Evolutionary conservation across 2,888 invertebrate genomes (phyloP).

Genomic region (Sclerodermus sp.): DNA sequence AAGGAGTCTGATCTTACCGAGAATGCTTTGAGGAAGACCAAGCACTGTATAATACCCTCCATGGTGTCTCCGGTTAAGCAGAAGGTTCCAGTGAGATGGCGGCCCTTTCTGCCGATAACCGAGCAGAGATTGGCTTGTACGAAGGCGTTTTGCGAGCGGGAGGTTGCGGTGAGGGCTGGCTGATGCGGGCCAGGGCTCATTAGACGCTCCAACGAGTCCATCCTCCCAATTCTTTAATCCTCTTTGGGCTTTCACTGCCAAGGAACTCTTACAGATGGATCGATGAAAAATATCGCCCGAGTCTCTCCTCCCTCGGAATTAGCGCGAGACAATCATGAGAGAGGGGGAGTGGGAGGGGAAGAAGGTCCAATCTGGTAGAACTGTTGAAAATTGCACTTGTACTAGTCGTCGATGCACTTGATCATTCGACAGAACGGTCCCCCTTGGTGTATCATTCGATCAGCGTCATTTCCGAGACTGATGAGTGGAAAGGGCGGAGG

Average conservation of each 20-base stretch:
- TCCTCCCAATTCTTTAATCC: conserved; percentile 50
- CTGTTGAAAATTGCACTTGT: too few species aligned
- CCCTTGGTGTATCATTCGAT: too few species aligned
- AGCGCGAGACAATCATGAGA: too few species aligned
- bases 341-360: too few species aligned
- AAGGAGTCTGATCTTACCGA: conserved; percentile 69
- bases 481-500: too few species aligned
- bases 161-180: conserved; percentile 68
- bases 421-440: too few species aligned
- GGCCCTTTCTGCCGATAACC: conserved; percentile 75
- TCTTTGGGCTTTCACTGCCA: conserved; percentile 5
- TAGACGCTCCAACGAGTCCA: conserved; percentile 82
- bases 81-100: conserved; percentile 85
- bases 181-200: conserved; percentile 72
- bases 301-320: too few species aligned
- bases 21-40: conserved; percentile 89
- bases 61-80: conserved; percentile 89
- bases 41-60: conserved; percentile 91
- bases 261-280: too few species aligned
- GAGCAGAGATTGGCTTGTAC: conserved; percentile 67
- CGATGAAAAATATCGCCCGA: too few species aligned
- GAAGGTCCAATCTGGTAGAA: too few species aligned
- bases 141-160: conserved; percentile 68
- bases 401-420: too few species aligned
- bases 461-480: too few species aligned